Conservation (phyloP, 1,140 invertebrate species). For the Drosophila gunungcola region DNA sequence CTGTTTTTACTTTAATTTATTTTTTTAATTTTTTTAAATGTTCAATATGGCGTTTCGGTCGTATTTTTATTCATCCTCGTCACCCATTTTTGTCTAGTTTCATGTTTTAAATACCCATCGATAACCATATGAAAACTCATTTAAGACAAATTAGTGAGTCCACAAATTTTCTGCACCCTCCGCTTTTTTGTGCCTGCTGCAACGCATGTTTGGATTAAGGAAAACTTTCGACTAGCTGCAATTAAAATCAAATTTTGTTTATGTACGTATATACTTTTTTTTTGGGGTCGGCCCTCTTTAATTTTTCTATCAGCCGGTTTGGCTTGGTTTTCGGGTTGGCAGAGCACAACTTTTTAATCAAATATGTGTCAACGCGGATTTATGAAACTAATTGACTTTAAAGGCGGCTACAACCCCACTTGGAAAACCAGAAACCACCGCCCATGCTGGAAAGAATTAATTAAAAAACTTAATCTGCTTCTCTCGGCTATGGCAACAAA, state of each 20-base stretch:
- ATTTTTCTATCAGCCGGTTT: background rate
- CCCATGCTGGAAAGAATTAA: constrained; percentile 59
- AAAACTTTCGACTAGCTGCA: constrained; percentile 30
- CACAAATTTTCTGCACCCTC: background rate
- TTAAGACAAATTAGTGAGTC: background rate
- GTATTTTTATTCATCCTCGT: no score
- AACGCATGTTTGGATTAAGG: background rate
- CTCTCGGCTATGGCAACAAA: constrained; percentile 50
- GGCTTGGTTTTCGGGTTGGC: constrained; percentile 13
- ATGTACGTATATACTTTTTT: constrained; percentile 14
- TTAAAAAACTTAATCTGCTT: constrained; percentile 77
- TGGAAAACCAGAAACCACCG: constrained; percentile 10
- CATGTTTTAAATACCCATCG: no score
- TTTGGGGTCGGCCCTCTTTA: background rate
- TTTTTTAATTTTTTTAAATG: no score
- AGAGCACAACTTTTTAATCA: constrained; percentile 62
- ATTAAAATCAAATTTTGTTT: constrained; percentile 55
- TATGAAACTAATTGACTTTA: constrained; percentile 76
- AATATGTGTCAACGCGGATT: constrained; percentile 76
- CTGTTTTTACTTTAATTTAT: background rate
- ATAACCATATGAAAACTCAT: no score
- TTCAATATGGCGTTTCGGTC: no score
- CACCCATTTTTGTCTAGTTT: no score
- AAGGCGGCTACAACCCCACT: constrained; percentile 7
- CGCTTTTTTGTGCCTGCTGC: background rate